These are phyloP conservation scores for Pterobdella sp. DNA, from an alignment of 2,888 invertebrate species.

Conservation along the genomic window DNA sequence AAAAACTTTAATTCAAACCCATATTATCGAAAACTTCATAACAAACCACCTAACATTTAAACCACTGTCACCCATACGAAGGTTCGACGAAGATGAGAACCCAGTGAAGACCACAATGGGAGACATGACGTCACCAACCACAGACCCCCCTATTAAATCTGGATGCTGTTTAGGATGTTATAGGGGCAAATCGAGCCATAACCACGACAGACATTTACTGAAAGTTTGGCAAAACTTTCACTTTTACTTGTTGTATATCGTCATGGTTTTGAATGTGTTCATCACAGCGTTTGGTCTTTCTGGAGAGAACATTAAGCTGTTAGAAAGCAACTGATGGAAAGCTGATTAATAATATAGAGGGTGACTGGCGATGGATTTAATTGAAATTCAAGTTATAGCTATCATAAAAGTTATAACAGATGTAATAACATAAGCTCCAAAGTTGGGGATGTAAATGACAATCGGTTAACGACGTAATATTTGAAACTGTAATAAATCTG, in stretches of 20 bases:
- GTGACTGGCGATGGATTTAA: no score
- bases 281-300: conserved; percentile 26
- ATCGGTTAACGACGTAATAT: no score
- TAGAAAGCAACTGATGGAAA: not conserved
- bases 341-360: no score
- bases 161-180: not conserved
- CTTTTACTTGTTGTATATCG: conserved; percentile 24
- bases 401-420: no score
- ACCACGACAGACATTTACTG: conserved; percentile 9
- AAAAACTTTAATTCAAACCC: no score
- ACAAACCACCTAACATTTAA: no score
- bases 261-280: conserved; percentile 28
- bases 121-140: not conserved
- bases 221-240: conserved; percentile 25
- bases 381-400: no score
- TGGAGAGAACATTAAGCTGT: conserved; percentile 17
- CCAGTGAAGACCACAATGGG: not conserved
- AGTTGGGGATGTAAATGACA: no score
- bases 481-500: no score
- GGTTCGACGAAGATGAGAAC: conserved; percentile 2
- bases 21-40: no score
- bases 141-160: not conserved
- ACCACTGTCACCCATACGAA: not conserved
- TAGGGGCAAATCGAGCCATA: not conserved
- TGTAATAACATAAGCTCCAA: no score